Conservation (phyloP, 1,140 invertebrate genomes). For the Nasonia vitripennis region DNA sequence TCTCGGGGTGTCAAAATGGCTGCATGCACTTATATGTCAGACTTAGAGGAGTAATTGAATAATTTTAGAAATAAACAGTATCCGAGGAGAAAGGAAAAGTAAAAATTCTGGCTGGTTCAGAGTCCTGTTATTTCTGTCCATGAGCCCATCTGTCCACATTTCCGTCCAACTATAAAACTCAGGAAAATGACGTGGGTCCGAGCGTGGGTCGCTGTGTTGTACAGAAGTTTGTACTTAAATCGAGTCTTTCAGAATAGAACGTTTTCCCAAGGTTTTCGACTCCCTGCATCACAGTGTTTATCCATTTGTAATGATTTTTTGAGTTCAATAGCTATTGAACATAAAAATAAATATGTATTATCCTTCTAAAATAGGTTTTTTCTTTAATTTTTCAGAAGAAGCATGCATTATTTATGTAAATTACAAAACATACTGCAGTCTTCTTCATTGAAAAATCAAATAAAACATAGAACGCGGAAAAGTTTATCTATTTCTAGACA, state of each 20-base stretch:
- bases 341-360: too few species aligned
- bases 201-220: neutral
- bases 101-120: neutral
- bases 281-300: too few species aligned
- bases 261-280: too few species aligned
- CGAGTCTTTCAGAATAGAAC: too few species aligned
- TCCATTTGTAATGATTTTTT: too few species aligned
- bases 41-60: too few species aligned
- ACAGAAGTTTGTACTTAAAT: neutral
- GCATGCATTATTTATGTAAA: too few species aligned
- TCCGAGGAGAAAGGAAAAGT: neutral
- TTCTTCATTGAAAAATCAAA: neutral
- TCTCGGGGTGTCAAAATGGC: too few species aligned
- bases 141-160: neutral
- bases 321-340: too few species aligned
- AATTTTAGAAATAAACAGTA: neutral
- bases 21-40: too few species aligned
- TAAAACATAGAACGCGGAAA: neutral
- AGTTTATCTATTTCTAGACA: neutral
- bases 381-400: too few species aligned
- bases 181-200: neutral
- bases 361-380: too few species aligned
- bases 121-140: conserved; percentile 7
- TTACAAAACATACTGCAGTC: neutral
- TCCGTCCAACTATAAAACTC: neutral